A percentile compares a stretch with the other conserved stretches of the same genome.
phyloP scores from a whole-genome alignment of 2,888 invertebrate genomes.

The Latrodectus elegans region DNA sequence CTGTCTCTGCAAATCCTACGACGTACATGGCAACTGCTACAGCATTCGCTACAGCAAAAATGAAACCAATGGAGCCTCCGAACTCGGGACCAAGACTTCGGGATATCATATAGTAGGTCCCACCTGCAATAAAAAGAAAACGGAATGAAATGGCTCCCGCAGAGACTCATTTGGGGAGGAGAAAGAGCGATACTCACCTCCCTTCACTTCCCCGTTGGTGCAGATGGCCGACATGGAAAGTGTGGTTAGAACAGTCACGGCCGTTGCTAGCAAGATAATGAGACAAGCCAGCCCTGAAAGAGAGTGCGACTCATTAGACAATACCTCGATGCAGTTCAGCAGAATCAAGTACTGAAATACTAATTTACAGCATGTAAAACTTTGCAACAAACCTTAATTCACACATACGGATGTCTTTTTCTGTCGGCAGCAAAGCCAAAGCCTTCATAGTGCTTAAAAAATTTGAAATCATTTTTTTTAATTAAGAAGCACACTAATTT shows the following conservation, averaged over 20 bases:
- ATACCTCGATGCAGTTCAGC: background rate
- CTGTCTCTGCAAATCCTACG: constrained; percentile 89
- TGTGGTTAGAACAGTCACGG: constrained; percentile 89
- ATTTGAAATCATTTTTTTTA: too few relatives aligned
- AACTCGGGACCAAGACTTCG: constrained; percentile 80
- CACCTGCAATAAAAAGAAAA: constrained; percentile 71
- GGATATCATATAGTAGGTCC: constrained; percentile 75
- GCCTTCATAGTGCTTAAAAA: too few relatives aligned
- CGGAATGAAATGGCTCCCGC: background rate
- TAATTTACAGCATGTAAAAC: too few relatives aligned
- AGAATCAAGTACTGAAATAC: background rate
- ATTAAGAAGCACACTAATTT: too few relatives aligned
- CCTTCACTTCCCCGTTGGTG: constrained; percentile 98
- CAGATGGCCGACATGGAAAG: constrained; percentile 98
- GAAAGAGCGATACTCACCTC: constrained; percentile 80
- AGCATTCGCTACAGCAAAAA: constrained; percentile 97
- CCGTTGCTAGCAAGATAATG: constrained; percentile 88
- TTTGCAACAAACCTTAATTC: too few relatives aligned
- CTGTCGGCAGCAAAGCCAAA: too few relatives aligned
- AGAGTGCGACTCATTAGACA: background rate
- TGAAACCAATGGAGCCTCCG: constrained; percentile 97
- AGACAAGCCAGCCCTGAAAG: constrained; percentile 95
- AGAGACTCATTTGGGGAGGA: background rate
- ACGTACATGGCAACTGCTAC: constrained; percentile 97
- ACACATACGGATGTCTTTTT: too few relatives aligned